Evolutionary conservation across 64 coral and sea anemone species (phyloP).

Genomic region (Dendrophyllia cribrosa): DNA sequence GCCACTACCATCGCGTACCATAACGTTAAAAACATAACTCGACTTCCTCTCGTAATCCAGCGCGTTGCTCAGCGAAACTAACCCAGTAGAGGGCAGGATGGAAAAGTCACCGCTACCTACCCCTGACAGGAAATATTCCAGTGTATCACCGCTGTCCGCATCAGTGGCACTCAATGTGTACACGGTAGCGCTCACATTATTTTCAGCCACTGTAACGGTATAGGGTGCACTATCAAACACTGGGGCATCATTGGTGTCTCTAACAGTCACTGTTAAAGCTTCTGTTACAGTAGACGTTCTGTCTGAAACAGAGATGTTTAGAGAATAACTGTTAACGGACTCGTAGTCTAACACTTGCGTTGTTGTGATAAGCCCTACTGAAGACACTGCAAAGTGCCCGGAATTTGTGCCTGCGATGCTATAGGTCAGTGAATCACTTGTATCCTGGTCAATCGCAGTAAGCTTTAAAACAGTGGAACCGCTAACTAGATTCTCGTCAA

Average conservation of each 20-base stretch:
- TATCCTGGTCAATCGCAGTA: conserved; percentile 41
- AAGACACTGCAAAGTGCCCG: conserved; percentile 22
- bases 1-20: conserved; percentile 23
- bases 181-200: conserved; percentile 22
- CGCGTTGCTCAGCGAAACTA: conserved; percentile 16
- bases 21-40: conserved; percentile 24
- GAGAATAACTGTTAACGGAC: conserved; percentile 34
- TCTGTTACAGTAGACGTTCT: not conserved
- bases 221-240: conserved; percentile 28
- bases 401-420: conserved; percentile 29
- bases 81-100: conserved; percentile 35
- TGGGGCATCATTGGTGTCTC: conserved; percentile 39
- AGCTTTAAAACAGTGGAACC: conserved; percentile 25
- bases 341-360: conserved; percentile 46
- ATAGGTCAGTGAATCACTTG: conserved; percentile 19
- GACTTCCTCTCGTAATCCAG: conserved; percentile 47
- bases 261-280: conserved; percentile 2
- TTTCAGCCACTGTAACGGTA: conserved; percentile 25
- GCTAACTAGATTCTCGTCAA: conserved; percentile 25
- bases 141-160: conserved; percentile 31
- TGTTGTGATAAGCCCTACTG: conserved; percentile 28
- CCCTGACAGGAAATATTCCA: conserved; percentile 46
- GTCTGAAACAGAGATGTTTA: conserved; percentile 38
- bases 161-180: conserved; percentile 19
- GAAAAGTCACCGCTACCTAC: conserved; percentile 33